Base-by-base conservation (phyloP, 2,797 vertebrate species). In the Gymnocypris eckloni region DNA sequence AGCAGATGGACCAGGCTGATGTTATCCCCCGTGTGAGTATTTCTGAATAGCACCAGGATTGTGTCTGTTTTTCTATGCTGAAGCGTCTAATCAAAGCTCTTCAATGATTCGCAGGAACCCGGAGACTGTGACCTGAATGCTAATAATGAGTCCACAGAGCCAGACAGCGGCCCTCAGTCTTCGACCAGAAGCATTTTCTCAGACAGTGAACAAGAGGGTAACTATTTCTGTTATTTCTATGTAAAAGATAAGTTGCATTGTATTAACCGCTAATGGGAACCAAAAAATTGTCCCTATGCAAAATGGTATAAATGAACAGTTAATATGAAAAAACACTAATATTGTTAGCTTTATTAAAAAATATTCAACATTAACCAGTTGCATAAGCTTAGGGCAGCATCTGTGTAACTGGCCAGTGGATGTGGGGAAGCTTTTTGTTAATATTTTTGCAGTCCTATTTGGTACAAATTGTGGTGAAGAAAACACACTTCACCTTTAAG, bases 41-140 rank as follows among this genome's bases (percentile, higher is more conserved):
- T 73, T 64, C 20, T 66, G 13, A 80, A 61, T 12, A 28, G 11
- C 43, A 66, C 13, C 16, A 76, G 9, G 41, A 56, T 54, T 39
- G 67, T 39, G 71, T 52, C 9, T 45, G 71, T 75, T 84, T 54
- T 20, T 25, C 41, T 70, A 15, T 56, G 0, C 12, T 75, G 52
- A 75, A 66, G 48, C 9, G 9, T 66, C 28, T 66, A 76, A 79
- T 25, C 50, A 39, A 54, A 59, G 11, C 10, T 4, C 1, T 52
- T 50, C 15, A 33, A 39, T 48, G 43, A 73, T 72, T 43, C 86
- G 22, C 88, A 95, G 94, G 91, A 93, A 84, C 84, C 90, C 3
- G 90, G 87, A 2, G 66, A 81, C 81, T 92, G 91, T 86, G 95
- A 96, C 88, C 93, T 95, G 88, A 96, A 96, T 22, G 94, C 95